These are phyloP conservation scores for Pipra filicauda DNA, from an alignment of 2,113 vertebrate genomes.

Conservation along the genomic window DNA sequence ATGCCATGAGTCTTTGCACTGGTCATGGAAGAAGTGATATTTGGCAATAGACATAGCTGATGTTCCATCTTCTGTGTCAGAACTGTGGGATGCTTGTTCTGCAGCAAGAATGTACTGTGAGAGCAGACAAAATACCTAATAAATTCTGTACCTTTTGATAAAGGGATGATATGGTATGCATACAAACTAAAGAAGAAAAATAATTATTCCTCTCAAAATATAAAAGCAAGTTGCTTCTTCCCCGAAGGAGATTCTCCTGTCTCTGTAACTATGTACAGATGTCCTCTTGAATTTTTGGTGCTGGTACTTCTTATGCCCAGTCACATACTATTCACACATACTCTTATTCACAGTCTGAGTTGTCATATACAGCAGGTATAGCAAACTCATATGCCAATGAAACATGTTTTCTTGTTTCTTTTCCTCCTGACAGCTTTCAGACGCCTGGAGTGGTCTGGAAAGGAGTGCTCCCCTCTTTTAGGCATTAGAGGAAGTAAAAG, in stretches of 20 bases:
- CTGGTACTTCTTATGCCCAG: background rate
- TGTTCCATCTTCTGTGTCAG: background rate
- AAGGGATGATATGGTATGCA: background rate
- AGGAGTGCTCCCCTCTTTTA: background rate
- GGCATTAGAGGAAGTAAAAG: background rate
- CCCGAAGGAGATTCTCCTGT: background rate
- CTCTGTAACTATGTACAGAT: background rate
- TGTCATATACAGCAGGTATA: background rate
- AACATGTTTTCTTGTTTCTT: background rate
- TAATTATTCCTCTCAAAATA: background rate
- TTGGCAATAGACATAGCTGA: background rate
- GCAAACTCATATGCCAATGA: background rate
- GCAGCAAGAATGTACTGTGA: background rate
- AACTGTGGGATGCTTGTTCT: background rate
- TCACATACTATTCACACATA: background rate
- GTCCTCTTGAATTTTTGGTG: background rate
- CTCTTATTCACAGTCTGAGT: background rate
- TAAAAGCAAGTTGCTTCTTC: background rate
- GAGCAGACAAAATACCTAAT: background rate
- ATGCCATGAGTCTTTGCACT: background rate
- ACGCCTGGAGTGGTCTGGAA: background rate
- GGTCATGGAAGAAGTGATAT: background rate
- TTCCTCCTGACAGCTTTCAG: background rate
- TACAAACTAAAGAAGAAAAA: background rate
- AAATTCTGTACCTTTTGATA: background rate